A percentile compares a stretch with the other conserved stretches of the same genome.
phyloP scores from a whole-genome alignment of 2,113 vertebrate species.

The Albula goreensis region DNA sequence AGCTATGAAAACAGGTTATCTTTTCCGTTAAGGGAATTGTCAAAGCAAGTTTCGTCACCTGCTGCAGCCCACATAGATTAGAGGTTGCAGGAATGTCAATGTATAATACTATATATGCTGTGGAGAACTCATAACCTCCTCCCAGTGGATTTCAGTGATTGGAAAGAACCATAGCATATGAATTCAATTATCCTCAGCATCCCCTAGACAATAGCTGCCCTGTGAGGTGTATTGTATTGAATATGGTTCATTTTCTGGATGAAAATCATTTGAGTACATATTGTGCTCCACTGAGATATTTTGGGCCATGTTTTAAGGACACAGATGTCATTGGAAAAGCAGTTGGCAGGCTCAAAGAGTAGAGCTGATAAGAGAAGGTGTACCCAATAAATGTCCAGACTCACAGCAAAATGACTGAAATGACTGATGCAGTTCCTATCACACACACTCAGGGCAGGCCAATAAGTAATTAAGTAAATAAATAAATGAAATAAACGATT shows the following conservation, averaged over 20 bases:
- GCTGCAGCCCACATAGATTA: neutral
- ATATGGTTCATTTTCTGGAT: neutral
- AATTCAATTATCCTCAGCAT: neutral
- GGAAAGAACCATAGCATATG: neutral
- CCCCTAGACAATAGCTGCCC: neutral
- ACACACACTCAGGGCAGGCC: too few relatives aligned
- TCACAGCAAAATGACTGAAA: too few relatives aligned
- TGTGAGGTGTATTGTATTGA: neutral
- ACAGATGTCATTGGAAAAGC: neutral
- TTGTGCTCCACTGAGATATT: neutral
- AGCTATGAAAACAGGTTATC: too few relatives aligned
- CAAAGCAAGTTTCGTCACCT: neutral
- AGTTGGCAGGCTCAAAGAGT: too few relatives aligned
- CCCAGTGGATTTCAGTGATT: neutral
- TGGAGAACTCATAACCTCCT: neutral
- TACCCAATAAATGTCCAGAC: too few relatives aligned
- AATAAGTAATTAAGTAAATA: too few relatives aligned
- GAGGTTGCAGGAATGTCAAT: neutral
- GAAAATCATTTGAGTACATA: neutral
- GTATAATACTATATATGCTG: neutral
- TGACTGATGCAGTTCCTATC: too few relatives aligned
- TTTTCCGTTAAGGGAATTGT: neutral
- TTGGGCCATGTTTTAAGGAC: neutral
- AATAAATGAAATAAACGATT: too few relatives aligned
- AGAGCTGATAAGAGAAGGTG: too few relatives aligned